Conservation (phyloP, 2,888 invertebrate species). For the Troides oblongomaculatus region DNA sequence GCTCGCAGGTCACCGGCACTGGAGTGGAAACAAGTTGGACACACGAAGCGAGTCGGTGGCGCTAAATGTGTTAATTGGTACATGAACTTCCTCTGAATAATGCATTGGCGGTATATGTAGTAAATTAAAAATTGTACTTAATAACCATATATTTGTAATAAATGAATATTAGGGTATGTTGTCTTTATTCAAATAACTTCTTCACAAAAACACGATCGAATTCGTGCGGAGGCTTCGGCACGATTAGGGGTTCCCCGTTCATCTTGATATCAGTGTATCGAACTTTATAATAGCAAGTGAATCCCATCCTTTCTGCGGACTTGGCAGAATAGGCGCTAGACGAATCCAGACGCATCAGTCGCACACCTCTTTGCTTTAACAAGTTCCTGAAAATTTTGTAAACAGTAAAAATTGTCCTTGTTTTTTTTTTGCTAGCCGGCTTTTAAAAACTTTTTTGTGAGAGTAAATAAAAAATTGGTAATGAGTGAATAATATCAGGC, state of each 20-base stretch:
- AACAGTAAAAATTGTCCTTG: background rate
- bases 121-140: background rate
- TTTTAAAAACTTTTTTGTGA: too few species aligned
- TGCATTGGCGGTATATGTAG: background rate
- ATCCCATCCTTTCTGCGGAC: constrained; percentile 85
- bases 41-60: too few species aligned
- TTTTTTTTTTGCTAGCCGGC: background rate
- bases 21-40: too few species aligned
- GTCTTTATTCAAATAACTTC: constrained; percentile 42
- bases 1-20: too few species aligned
- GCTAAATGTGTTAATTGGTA: too few species aligned
- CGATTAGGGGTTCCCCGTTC: constrained; percentile 81
- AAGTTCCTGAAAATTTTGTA: constrained; percentile 76
- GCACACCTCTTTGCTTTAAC: constrained; percentile 73
- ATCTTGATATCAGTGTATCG: constrained; percentile 83
- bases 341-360: constrained; percentile 85
- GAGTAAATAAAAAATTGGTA: too few species aligned
- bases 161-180: background rate
- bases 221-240: constrained; percentile 83
- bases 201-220: constrained; percentile 81
- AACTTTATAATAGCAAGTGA: constrained; percentile 83
- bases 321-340: constrained; percentile 88
- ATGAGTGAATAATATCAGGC: too few species aligned
- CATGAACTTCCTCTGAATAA: too few species aligned
- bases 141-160: background rate